Percentiles rank a stretch among this genome's conserved stretches.
Evolutionary conservation across 2,797 vertebrate genomes (phyloP).

Genomic region (Potorous gilbertii): DNA sequence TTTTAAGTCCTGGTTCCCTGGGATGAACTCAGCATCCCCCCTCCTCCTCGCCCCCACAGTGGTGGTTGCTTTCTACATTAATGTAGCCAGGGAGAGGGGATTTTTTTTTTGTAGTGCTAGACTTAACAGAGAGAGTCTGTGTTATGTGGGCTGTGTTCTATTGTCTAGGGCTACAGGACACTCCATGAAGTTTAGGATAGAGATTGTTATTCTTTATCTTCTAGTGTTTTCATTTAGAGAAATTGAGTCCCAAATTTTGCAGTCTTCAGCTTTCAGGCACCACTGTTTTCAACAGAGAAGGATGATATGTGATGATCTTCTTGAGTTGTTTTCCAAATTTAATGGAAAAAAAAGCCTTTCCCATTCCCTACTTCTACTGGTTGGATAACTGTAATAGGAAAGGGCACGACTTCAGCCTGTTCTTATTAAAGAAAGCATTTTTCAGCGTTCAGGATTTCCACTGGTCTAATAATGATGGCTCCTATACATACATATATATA

Average conservation of each 20-base stretch:
- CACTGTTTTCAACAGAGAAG: slow-evolving; percentile 73
- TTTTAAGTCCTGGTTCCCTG: slow-evolving; percentile 44
- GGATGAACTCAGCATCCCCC: slow-evolving; percentile 27
- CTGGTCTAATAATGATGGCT: slow-evolving; percentile 47
- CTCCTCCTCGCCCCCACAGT: neutral
- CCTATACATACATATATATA: no score
- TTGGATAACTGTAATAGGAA: slow-evolving; percentile 40
- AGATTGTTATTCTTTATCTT: slow-evolving; percentile 72
- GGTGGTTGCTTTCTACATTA: slow-evolving; percentile 66
- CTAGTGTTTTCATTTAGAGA: slow-evolving; percentile 75
- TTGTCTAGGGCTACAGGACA: slow-evolving; percentile 65
- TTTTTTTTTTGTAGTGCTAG: slow-evolving; percentile 59
- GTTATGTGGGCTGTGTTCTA: slow-evolving; percentile 43
- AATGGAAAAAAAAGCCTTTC: slow-evolving; percentile 55
- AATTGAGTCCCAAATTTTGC: slow-evolving; percentile 71
- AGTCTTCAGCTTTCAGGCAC: slow-evolving; percentile 70
- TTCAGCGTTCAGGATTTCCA: slow-evolving; percentile 55
- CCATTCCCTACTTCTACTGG: slow-evolving; percentile 51
- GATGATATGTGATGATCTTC: slow-evolving; percentile 77
- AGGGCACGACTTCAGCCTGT: slow-evolving; percentile 62
- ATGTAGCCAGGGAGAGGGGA: slow-evolving; percentile 57
- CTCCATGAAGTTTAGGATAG: slow-evolving; percentile 71
- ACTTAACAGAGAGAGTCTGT: slow-evolving; percentile 61
- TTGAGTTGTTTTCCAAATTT: slow-evolving; percentile 69
- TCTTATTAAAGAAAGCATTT: slow-evolving; percentile 72